phyloP scores from a whole-genome alignment of 2,113 vertebrate species.

The Pardalotus punctatus region DNA sequence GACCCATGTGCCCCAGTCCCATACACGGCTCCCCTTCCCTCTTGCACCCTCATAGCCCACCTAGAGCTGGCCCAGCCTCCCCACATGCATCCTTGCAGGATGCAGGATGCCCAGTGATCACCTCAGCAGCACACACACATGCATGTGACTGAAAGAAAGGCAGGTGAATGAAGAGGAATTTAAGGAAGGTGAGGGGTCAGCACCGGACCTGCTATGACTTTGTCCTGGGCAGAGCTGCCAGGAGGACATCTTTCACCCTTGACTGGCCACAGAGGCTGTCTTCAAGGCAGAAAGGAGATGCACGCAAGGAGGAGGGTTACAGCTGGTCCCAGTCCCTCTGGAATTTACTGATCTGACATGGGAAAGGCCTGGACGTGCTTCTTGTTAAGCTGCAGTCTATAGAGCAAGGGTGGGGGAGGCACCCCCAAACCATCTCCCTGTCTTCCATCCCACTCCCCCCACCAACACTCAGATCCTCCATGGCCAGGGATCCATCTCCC shows the following conservation, averaged over 20 bases:
- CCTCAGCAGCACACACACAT: neutral
- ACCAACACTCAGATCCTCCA: neutral
- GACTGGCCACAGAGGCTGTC: neutral
- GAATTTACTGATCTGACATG: neutral
- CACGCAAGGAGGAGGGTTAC: neutral
- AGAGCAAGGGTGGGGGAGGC: neutral
- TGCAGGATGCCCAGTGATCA: neutral
- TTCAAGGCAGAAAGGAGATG: neutral
- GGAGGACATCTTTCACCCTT: neutral
- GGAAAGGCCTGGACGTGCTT: neutral
- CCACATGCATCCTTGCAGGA: neutral
- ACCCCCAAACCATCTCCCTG: neutral
- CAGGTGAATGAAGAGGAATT: neutral
- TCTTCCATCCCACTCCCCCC: neutral
- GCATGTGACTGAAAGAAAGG: neutral
- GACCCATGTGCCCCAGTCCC: fast-evolving
- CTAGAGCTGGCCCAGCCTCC: fast-evolving
- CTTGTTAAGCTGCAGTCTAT: neutral
- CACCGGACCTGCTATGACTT: neutral
- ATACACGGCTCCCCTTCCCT: neutral
- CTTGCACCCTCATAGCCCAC: neutral
- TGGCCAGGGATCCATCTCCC: neutral
- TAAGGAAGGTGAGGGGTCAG: neutral
- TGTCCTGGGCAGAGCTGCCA: neutral
- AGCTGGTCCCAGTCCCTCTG: neutral